Conservation (phyloP, 2,113 vertebrate species). For the Plestiodon gilberti region DNA sequence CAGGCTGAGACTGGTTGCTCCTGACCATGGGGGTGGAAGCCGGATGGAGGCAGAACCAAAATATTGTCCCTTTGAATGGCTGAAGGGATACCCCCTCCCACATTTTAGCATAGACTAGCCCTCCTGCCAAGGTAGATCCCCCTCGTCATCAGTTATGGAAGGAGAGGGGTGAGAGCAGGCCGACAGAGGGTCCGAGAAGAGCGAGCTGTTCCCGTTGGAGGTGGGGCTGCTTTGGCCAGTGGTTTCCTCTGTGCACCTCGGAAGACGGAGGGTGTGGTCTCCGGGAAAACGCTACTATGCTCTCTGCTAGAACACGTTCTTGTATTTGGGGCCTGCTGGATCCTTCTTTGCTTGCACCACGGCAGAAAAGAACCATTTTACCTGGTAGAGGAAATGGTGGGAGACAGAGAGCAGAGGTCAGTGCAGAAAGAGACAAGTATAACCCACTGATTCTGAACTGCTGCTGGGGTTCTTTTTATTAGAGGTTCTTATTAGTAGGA, state of each 20-base stretch:
- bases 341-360: constrained; percentile 51
- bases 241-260: background rate
- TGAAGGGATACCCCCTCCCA: too few species aligned
- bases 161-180: too few species aligned
- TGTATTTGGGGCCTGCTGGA: constrained; percentile 32
- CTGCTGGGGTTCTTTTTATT: background rate
- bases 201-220: background rate
- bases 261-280: background rate
- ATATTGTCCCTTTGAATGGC: too few species aligned
- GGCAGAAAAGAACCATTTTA: constrained; percentile 58
- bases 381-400: constrained; percentile 20
- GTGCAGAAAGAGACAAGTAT: background rate
- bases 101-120: too few species aligned
- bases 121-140: too few species aligned
- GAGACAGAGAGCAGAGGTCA: background rate
- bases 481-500: background rate
- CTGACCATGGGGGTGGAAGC: too few species aligned
- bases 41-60: too few species aligned
- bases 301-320: constrained; percentile 35
- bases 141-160: too few species aligned
- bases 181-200: too few species aligned
- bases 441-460: background rate
- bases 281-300: constrained; percentile 19
- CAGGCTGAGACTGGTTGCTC: too few species aligned
- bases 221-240: background rate